phyloP scores from a whole-genome alignment of 2,113 vertebrate species.

The Physeter macrocephalus region DNA sequence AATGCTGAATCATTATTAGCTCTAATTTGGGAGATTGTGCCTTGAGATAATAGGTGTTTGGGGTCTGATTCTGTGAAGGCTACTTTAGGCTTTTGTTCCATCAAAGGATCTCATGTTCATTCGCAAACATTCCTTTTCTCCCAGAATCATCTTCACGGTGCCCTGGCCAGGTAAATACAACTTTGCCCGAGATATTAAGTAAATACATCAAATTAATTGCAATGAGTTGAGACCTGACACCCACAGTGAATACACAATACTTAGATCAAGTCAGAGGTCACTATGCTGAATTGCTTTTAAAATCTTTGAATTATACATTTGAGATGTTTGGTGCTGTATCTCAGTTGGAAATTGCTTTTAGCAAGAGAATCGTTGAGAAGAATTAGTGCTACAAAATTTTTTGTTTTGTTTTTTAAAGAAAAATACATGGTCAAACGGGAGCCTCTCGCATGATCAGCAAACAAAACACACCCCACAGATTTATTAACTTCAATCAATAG shows the following conservation, averaged over 20 bases:
- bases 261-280: neutral
- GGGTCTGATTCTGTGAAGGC: neutral
- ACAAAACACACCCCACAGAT: conserved; percentile 44
- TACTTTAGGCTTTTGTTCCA: neutral
- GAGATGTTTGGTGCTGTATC: neutral
- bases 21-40: neutral
- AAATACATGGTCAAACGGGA: neutral
- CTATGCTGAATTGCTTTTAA: neutral
- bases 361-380: neutral
- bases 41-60: neutral
- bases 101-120: neutral
- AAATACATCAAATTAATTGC: conserved; percentile 34
- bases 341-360: conserved; percentile 18
- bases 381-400: neutral
- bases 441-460: neutral
- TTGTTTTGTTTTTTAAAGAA: neutral
- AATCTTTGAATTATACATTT: neutral
- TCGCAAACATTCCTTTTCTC: neutral
- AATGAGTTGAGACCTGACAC: neutral
- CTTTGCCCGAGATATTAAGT: conserved; percentile 21
- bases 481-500: conserved; percentile 55
- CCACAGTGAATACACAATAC: neutral
- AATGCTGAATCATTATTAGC: neutral
- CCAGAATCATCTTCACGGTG: neutral
- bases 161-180: neutral